Evolutionary conservation across 2,888 invertebrate species (phyloP).

Genomic region (Brenthis daphne): DNA sequence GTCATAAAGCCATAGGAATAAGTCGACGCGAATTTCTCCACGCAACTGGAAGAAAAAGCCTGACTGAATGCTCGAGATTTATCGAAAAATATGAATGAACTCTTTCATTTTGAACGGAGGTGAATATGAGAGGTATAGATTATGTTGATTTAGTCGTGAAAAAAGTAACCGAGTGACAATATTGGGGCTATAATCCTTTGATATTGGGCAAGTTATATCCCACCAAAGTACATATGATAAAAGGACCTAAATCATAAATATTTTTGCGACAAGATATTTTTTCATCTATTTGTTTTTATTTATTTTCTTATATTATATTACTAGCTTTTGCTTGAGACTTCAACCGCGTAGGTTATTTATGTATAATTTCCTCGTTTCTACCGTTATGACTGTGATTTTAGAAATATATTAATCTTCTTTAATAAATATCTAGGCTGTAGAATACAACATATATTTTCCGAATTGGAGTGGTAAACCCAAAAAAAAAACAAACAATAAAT

Average conservation of each 20-base stretch:
- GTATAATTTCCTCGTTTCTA: no score
- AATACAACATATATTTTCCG: no score
- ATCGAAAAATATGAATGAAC: conserved; percentile 38
- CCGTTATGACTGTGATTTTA: no score
- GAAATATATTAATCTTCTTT: no score
- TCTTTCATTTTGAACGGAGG: conserved; percentile 52
- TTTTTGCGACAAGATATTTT: background rate
- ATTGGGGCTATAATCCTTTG: conserved; percentile 74
- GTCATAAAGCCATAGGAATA: conserved; percentile 78
- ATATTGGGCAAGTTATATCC: conserved; percentile 70
- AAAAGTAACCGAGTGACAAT: conserved; percentile 66
- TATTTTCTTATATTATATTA: no score
- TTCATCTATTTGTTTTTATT: background rate
- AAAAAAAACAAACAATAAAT: no score
- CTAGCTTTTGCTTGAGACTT: no score
- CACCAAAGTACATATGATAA: conserved; percentile 39
- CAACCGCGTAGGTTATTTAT: no score
- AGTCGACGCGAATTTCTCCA: conserved; percentile 67
- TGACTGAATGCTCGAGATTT: conserved; percentile 23
- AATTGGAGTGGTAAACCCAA: no score
- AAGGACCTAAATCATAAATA: background rate
- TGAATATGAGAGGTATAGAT: conserved; percentile 62
- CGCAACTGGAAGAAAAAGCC: conserved; percentile 62
- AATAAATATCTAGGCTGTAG: no score
- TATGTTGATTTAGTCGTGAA: conserved; percentile 69